Base-by-base conservation (phyloP, 2,888 invertebrate species). In the Chloroclysta siterata region DNA sequence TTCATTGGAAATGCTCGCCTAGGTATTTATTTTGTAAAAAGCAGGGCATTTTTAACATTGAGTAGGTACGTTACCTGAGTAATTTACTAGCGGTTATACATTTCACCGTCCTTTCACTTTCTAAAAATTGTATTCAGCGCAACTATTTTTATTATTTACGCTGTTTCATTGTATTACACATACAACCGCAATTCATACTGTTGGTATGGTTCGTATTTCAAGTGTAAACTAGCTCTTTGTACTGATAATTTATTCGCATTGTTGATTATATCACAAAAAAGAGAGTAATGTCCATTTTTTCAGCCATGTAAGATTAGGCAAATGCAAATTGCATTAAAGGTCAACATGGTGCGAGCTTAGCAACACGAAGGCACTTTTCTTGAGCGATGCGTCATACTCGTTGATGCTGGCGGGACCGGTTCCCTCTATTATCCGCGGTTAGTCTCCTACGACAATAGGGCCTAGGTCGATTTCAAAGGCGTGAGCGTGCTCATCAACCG, bases 391-490 rank as follows among this genome's bases (percentile, higher is more conserved):
- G 85, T 83, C 82, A 83, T 83, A 80, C 36, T 39, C 36, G 36
- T 11, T 39, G 75, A 78, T 51, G 77, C 79, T 78, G 79, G 78
- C 73, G 74, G 67, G 81, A 89, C 89, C 88, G 87, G 89, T 89
- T 46, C 46, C 78, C 73, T 78, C 79, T 79, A 84, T 88, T 86
- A 85, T 85, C 78, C 79, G 81, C 78, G 84, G 82, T 80, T 81
- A 82, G 84, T 81, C 79, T 83, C 74, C 79, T 77, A 80, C 81
- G 75, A 84, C 84, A 79, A 80, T 72, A 72, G 76, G 76, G 77
- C 84, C 84, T 83, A 83, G 81, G 82, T 81, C 64, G 76, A 77
- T 83, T 84, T 85, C 82, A 84, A 83, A 86, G 80, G 83, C 81
- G 72, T 73, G 75, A 81, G 77, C 80, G 81, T 80, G 82, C 77